Evolutionary conservation across 2,888 invertebrate species (phyloP), one percentile per base, ranked within the genome.

Genomic region (Amiota minor): DNA sequence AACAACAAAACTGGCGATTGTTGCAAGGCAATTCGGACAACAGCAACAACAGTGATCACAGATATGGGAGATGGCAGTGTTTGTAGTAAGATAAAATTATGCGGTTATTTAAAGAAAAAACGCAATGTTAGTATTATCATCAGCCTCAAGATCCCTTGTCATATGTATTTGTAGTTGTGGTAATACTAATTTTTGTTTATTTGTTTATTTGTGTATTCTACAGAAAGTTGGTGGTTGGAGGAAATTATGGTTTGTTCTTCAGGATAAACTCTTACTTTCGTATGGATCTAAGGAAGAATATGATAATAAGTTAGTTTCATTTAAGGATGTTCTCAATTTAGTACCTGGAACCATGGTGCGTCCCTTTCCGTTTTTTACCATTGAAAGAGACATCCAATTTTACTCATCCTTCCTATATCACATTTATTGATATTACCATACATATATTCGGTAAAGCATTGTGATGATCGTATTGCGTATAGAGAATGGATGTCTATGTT

Each of bases 221-320:
- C 59, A 87, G 87, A 86, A 85, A 86, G 81, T 87, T 62, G 86
- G 87, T 12, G 87, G 87, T 9, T 87, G 86, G 86, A 78, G 84
- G 16, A 87, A 87, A 76, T 77, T 86, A 76, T 87, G 86, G 85
- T 87, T 87, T 76, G 87, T 87, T 45, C 71, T 87, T 49, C 87
- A 87, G 74, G 86, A 87, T 73, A 85, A 87, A 75, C 76, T 87
- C 45, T 56, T 87, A 18, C 80, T 87, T 9, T 87, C 87, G 8
- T 87, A 86, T 73, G 79, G 79, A 12, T 86, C 87, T 0, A 84
- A 84, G 69, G 87, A 87, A 47, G 86, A 87, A 72, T 87, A 87
- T 71, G 87, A 87, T 72, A 86, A 84, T 67, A 86, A 86, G 71
- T 78, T 87, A 73, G 84, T 82, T 23, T 82, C 85, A 69, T 87